Evolutionary conservation across 2,797 vertebrate species (phyloP).

Genomic region (Taenioides sp.): DNA sequence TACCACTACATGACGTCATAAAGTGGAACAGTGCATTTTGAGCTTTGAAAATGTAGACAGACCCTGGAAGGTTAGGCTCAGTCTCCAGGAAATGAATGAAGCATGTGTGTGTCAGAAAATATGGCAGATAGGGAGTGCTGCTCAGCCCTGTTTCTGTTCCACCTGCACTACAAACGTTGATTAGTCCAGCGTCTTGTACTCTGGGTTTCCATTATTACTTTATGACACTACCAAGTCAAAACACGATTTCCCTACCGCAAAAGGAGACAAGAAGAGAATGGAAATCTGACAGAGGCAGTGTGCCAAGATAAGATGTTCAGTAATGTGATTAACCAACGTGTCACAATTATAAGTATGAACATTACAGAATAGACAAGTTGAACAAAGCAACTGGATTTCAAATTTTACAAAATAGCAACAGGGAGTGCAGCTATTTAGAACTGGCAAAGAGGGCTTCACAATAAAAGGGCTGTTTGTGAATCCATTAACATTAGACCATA

Average conservation of each 20-base stretch:
- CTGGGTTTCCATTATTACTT: constrained; percentile 38
- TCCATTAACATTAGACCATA: constrained; percentile 20
- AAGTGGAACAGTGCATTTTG: too few relatives aligned
- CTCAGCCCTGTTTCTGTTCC: constrained; percentile 22
- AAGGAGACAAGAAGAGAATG: constrained; percentile 20
- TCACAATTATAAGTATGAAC: constrained; percentile 25
- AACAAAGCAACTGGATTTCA: neutral
- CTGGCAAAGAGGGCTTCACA: constrained; percentile 18
- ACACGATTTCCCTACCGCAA: constrained; percentile 28
- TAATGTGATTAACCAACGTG: constrained; percentile 31
- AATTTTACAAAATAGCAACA: neutral
- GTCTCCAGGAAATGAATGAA: too few relatives aligned
- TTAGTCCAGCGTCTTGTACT: constrained; percentile 20
- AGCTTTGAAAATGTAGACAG: too few relatives aligned
- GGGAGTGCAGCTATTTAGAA: neutral
- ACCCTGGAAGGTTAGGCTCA: too few relatives aligned
- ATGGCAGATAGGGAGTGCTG: constrained; percentile 20
- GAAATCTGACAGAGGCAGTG: constrained; percentile 26
- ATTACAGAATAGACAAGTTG: constrained; percentile 6
- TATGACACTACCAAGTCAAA: constrained; percentile 31
- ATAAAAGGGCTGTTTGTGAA: constrained; percentile 16
- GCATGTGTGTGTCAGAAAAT: constrained; percentile 32
- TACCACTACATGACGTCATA: too few relatives aligned
- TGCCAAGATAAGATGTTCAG: constrained; percentile 33
- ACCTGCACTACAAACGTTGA: constrained; percentile 20